phyloP scores from a whole-genome alignment of 2,113 vertebrate genomes.

The Nyctibius bracteatus region DNA sequence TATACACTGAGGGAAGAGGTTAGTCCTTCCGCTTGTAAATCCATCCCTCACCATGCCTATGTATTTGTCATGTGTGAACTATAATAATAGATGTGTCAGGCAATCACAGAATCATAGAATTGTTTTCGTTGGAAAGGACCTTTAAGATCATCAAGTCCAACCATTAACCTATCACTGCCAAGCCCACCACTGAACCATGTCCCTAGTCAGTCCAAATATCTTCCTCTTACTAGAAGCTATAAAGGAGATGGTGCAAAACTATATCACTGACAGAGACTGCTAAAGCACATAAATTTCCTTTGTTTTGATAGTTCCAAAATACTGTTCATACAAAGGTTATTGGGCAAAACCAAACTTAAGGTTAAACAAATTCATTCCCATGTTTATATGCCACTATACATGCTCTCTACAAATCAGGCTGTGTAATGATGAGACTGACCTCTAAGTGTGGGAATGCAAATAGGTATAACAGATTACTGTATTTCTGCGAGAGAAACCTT shows the following conservation, averaged over 20 bases:
- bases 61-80: neutral
- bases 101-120: no score
- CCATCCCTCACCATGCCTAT: neutral
- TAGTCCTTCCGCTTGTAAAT: neutral
- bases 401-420: neutral
- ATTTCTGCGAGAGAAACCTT: conserved; percentile 34
- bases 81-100: neutral
- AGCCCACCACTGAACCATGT: no score
- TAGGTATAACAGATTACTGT: neutral
- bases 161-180: no score
- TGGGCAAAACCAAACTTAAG: neutral
- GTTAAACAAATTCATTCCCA: neutral
- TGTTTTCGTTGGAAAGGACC: no score
- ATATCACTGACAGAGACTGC: neutral
- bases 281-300: neutral
- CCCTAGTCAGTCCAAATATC: neutral
- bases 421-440: conserved; percentile 28
- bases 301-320: neutral
- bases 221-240: neutral
- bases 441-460: neutral
- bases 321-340: neutral
- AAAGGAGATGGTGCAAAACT: neutral
- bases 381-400: neutral
- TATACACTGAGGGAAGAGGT: neutral
- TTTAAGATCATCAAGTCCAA: no score